Conservation (phyloP, 2,888 invertebrate genomes). For the Sarcophaga subvicina region DNA sequence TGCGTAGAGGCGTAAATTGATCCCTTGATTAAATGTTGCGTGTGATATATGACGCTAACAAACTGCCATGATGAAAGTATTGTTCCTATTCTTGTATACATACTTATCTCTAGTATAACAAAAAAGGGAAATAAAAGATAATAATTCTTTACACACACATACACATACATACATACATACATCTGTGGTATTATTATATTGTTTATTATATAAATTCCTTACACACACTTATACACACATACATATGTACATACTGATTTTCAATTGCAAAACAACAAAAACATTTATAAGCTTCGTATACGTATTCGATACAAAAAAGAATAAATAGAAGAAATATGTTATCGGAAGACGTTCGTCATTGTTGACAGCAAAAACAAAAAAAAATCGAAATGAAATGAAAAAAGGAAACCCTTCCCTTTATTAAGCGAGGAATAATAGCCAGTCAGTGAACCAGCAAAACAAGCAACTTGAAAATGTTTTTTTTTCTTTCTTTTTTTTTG, state of each 20-base stretch:
- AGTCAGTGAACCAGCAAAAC: slow-evolving; percentile 27
- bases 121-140: neutral
- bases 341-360: slow-evolving; percentile 71
- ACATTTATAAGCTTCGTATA: neutral
- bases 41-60: slow-evolving; percentile 77
- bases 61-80: slow-evolving; percentile 5
- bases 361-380: slow-evolving; percentile 56
- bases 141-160: neutral
- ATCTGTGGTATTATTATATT: neutral
- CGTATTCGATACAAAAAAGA: neutral
- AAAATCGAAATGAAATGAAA: neutral
- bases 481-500: slow-evolving; percentile 1
- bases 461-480: slow-evolving; percentile 44
- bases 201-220: neutral
- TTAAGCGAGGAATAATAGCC: slow-evolving; percentile 17
- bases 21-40: slow-evolving; percentile 78
- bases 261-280: neutral
- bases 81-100: neutral
- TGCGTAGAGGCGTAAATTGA: slow-evolving; percentile 30
- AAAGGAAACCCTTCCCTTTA: slow-evolving; percentile 65
- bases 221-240: neutral
- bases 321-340: slow-evolving; percentile 56
- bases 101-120: neutral
- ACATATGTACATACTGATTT: neutral
- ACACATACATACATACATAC: neutral